A percentile compares a stretch with the other conserved stretches of the same genome.
Evolutionary conservation across 2,888 invertebrate species (phyloP).

Genomic region (Cetonia aurata): DNA sequence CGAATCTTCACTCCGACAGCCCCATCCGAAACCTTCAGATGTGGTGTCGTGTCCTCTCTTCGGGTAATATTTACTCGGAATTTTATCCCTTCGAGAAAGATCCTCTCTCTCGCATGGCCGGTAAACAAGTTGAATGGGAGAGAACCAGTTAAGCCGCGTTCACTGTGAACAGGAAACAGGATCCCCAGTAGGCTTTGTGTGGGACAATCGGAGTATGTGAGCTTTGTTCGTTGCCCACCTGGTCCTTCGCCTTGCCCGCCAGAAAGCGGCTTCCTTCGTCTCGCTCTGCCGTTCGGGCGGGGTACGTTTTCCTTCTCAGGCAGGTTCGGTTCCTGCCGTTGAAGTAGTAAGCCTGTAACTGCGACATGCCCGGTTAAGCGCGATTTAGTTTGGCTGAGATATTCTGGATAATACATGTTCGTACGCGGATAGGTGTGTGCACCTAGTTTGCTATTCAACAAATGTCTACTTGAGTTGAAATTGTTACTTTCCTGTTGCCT

Average conservation of each 20-base stretch:
- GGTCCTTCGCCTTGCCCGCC: conserved; percentile 43
- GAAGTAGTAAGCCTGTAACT: background rate
- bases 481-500: background rate
- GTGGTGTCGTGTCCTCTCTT: conserved; percentile 32
- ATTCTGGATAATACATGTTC: conserved; percentile 14
- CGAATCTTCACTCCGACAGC: conserved; percentile 13
- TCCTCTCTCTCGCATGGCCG: conserved; percentile 38
- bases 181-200: conserved; percentile 51
- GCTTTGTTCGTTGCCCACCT: conserved; percentile 52
- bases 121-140: conserved; percentile 46
- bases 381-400: conserved; percentile 30
- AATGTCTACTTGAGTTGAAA: background rate
- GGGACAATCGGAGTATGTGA: conserved; percentile 50
- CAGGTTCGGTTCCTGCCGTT: background rate
- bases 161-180: conserved; percentile 52
- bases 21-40: conserved; percentile 30
- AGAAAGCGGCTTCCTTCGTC: conserved; percentile 11
- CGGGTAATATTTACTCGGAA: conserved; percentile 42
- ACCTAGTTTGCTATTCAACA: background rate
- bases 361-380: conserved; percentile 11
- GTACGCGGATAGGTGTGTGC: conserved; percentile 13
- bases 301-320: background rate
- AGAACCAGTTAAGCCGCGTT: conserved; percentile 51
- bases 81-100: conserved; percentile 37
- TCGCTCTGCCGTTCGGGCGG: conserved; percentile 1